Evolutionary conservation across 2,888 invertebrate genomes (phyloP), one percentile per base, ranked within the genome.

Genomic region (Acheta domesticus): DNA sequence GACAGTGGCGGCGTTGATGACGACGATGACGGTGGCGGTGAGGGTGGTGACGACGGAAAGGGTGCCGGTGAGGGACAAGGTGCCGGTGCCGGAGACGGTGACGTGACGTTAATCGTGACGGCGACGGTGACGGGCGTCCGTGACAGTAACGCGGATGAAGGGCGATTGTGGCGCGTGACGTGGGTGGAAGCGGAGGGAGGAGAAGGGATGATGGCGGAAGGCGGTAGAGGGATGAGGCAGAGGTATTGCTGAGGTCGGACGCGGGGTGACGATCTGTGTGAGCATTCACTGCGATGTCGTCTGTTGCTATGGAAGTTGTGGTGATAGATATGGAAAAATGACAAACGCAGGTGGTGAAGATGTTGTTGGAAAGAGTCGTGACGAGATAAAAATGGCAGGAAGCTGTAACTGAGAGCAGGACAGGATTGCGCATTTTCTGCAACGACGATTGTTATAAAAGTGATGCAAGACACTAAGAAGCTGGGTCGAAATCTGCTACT

Each of bases 391-490:
- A 73, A 1, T 8, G 11, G 1, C 8, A 73, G 73, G 20, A n/a
- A 73, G 20, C 11, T 19, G 20, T 73, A 73, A 73, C 73, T 19
- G 8, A 4, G 73, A 73, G 4, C 19, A 4, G 3, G 73, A 8
- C 73, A 20, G 8, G 19, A 36, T 3, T 78, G 78, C 11, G 77
- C 74, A 12, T 78, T 77, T 1, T 78, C 48, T 36, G 77, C 77
- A 1, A 78, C 78, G 78, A 78, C 77, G 77, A 78, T 78, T 77
- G 1, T 76, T 12, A 12, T 12, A 12, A 36, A 76, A 0, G 20
- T 75, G 76, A 12, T 76, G 8, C 8, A 21, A 36, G 21, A 21
- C 48, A 78, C 8, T 1, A n/a, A n/a, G n/a, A n/a, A n/a, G n/a
- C n/a, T n/a, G n/a, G n/a, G n/a, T n/a, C n/a, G n/a, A n/a, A n/a